Evolutionary conservation across 2,797 vertebrate genomes (phyloP).

Genomic region (Fistularia commersonii): DNA sequence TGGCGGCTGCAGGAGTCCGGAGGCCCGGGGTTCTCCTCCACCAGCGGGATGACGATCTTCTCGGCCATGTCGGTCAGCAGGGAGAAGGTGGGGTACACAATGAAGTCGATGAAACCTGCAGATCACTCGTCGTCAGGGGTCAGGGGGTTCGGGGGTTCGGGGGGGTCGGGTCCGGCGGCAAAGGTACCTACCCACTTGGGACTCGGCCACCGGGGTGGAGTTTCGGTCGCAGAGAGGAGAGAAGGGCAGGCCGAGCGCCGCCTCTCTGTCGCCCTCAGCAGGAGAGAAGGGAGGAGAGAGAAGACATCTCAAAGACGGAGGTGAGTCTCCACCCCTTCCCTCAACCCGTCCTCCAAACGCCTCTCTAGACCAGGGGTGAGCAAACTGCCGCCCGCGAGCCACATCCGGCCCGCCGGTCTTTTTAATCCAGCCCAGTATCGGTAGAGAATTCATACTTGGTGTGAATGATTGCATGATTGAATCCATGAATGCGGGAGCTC

Average conservation of each 20-base stretch:
- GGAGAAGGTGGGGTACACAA: conserved; percentile 92
- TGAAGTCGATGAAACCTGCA: conserved; percentile 93
- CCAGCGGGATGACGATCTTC: conserved; percentile 85
- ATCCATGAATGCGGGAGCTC: too few relatives aligned
- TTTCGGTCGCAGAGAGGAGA: conserved; percentile 91
- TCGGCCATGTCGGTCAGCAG: conserved; percentile 91
- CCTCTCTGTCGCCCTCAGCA: conserved; percentile 90
- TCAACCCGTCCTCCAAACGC: conserved; percentile 44
- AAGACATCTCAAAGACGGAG: conserved; percentile 50
- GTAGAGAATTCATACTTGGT: too few relatives aligned
- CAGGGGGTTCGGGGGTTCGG: too few relatives aligned
- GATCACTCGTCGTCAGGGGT: background rate
- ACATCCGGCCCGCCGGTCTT: too few relatives aligned
- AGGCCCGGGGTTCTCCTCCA: conserved; percentile 79
- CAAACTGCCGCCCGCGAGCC: too few relatives aligned
- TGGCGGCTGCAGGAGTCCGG: conserved; percentile 73
- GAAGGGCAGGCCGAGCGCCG: conserved; percentile 87
- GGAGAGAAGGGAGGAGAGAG: conserved; percentile 54
- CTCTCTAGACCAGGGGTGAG: conserved; percentile 29
- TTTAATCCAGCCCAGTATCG: too few relatives aligned
- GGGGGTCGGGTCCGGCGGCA: too few relatives aligned
- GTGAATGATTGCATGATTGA: too few relatives aligned
- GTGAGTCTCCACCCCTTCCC: conserved; percentile 4
- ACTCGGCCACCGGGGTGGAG: conserved; percentile 88
- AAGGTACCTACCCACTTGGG: conserved; percentile 84